Base-by-base conservation (phyloP, 2,888 invertebrate species). In the Drosophila anomelani region DNA sequence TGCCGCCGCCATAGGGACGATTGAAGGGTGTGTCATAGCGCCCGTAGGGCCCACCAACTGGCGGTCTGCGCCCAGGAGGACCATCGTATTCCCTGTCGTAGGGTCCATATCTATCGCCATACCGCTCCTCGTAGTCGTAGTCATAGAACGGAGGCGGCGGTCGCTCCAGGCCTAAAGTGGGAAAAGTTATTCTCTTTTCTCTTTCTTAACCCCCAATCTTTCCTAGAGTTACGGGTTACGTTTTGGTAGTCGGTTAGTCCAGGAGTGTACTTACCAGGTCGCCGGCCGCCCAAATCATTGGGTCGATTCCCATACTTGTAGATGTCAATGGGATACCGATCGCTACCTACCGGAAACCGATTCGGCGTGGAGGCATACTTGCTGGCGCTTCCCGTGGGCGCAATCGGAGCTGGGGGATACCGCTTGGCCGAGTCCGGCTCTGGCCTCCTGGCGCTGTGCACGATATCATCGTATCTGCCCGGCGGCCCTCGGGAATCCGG, bases 301-400 rank as follows among this genome's bases (percentile, higher is more conserved):
- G 94, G 94, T 36, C 94, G 93, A 85, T 94, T 94, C 38, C 94
- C 94, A 77, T 92, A 93, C 72, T 93, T 93, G 75, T 91, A 92
- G 69, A 92, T 92, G 60, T 92, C 92, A 36, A 92, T 79, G 34
- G 94, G 94, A 88, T 92, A 93, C 51, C 93, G 92, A 73, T 93
- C 93, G 20, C 88, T 92, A 68, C 93, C 93, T 77, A 92, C 93
- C 62, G 95, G 94, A 80, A 94, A 94, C 36, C 94, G 93, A 82
- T 94, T 94, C 2, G 92, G 90, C 8, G 92, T 93, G 6, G 92
- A 88, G 5, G 94, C 94, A 77, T 94, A 94, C 85, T 94, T 93
- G 77, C 93, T 94, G 43, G 92, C 87, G 39, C 91, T 81, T 23
- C 93, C 92, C 34, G 94, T 93, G 23, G 91, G 90, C 51, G 82